Evolutionary conservation across 1,140 invertebrate species (phyloP).

Genomic region (Cyphomyrmex costatus): DNA sequence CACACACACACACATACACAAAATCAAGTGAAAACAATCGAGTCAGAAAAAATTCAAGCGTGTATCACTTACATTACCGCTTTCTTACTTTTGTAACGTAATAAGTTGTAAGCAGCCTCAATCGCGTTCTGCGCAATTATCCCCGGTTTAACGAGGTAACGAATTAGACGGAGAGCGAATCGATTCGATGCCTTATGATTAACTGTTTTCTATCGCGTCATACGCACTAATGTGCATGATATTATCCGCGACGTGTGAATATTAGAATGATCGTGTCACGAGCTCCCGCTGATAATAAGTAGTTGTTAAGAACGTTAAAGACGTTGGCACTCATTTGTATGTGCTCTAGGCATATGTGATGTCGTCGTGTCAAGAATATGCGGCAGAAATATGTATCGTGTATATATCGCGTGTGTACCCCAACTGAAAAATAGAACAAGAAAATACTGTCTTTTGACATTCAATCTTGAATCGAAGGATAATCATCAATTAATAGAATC

Average conservation of each 20-base stretch:
- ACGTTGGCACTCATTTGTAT: constrained; percentile 36
- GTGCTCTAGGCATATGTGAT: background rate
- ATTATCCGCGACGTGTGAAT: constrained; percentile 76
- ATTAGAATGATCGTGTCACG: constrained; percentile 75
- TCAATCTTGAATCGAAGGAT: constrained; percentile 1
- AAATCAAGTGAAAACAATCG: too few relatives aligned
- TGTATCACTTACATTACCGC: background rate
- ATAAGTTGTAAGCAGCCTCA: background rate
- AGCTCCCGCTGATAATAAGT: constrained; percentile 73
- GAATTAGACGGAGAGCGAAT: constrained; percentile 55
- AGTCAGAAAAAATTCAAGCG: too few relatives aligned
- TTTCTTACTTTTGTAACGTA: constrained; percentile 9
- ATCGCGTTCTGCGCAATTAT: constrained; percentile 23
- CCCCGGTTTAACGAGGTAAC: constrained; percentile 54
- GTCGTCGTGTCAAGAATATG: constrained; percentile 4
- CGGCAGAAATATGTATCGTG: constrained; percentile 29
- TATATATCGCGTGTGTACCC: constrained; percentile 45
- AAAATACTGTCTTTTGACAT: constrained; percentile 13
- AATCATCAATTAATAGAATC: constrained; percentile 32
- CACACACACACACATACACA: too few relatives aligned
- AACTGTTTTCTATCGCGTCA: constrained; percentile 76
- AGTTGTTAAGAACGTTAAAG: constrained; percentile 57
- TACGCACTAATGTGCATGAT: constrained; percentile 74
- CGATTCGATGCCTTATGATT: constrained; percentile 79
- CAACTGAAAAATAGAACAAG: constrained; percentile 28